Percentiles rank a stretch among this genome's conserved stretches.
phyloP scores from a whole-genome alignment of 2,113 vertebrate genomes.

The Zosterops lateralis region DNA sequence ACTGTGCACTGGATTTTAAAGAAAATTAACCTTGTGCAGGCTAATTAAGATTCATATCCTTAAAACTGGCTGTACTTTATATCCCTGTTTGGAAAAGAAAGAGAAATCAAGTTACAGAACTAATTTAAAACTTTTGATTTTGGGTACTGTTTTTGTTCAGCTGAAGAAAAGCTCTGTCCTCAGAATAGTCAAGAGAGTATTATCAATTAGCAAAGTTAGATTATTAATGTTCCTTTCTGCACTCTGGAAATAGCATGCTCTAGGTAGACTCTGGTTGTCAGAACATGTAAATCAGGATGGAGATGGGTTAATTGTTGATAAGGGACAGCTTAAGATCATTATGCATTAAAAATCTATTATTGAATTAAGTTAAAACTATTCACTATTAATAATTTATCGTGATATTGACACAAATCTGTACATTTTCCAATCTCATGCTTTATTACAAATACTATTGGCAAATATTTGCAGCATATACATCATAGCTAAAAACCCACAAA shows the following conservation, averaged over 20 bases:
- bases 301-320: background rate
- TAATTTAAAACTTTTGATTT: background rate
- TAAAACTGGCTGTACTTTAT: background rate
- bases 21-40: background rate
- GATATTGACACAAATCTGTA: background rate
- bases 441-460: background rate
- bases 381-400: constrained; percentile 1
- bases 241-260: background rate
- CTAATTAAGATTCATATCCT: background rate
- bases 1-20: background rate
- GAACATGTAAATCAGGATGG: background rate
- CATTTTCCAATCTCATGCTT: background rate
- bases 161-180: background rate
- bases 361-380: background rate
- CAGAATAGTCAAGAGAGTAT: background rate
- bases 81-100: background rate
- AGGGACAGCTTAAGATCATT: background rate
- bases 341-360: background rate
- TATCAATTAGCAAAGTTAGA: background rate
- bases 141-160: background rate
- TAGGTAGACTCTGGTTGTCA: background rate
- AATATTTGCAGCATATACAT: background rate
- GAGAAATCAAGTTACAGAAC: background rate
- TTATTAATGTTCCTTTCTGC: background rate
- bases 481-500: background rate